phyloP scores from a whole-genome alignment of 2,797 vertebrate genomes.

The Sciurus vulgaris region DNA sequence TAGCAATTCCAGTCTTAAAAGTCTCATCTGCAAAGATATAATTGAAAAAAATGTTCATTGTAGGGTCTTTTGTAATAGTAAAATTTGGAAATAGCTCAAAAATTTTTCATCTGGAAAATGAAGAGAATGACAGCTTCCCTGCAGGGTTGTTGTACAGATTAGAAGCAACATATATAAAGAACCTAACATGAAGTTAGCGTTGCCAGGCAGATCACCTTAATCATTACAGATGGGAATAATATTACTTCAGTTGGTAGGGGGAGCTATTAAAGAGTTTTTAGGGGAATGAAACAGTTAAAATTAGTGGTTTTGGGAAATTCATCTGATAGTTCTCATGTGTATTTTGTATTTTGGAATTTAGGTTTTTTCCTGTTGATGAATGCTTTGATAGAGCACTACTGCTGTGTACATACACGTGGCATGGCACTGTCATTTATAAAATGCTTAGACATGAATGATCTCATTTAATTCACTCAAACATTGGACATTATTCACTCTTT shows the following conservation, averaged over 20 bases:
- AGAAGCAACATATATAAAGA: not conserved
- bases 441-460: not conserved
- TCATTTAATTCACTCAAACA: not conserved
- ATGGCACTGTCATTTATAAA: not conserved
- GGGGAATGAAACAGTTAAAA: not conserved
- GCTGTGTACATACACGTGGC: not conserved
- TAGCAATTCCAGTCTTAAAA: not conserved
- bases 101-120: conserved; percentile 16
- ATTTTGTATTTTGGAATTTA: conserved; percentile 45
- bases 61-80: conserved; percentile 30
- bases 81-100: conserved; percentile 26
- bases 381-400: not conserved
- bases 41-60: conserved; percentile 12
- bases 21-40: conserved; percentile 27
- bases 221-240: not conserved
- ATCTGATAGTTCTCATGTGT: conserved; percentile 39
- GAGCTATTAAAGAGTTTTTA: not conserved
- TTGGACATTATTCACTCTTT: not conserved
- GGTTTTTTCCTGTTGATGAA: not conserved
- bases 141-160: not conserved
- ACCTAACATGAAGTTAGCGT: not conserved
- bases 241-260: not conserved
- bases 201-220: not conserved
- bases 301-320: not conserved
- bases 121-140: not conserved